phyloP scores from a whole-genome alignment of 2,113 vertebrate species.

The Neoarius graeffei region DNA sequence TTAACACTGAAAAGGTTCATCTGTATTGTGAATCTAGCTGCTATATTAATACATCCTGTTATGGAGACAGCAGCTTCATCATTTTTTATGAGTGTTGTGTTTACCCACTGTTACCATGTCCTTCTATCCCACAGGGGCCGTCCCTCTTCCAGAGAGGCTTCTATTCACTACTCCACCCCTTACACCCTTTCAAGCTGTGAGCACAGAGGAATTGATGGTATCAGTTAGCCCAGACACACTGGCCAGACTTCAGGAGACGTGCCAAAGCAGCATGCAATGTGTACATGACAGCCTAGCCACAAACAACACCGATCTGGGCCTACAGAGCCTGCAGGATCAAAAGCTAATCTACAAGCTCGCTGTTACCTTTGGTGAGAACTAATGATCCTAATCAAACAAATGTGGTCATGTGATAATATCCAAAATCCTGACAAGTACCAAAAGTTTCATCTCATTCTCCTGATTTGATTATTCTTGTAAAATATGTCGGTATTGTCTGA shows the following conservation, averaged over 20 bases:
- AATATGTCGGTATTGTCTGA: background rate
- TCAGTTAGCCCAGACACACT: conserved; percentile 58
- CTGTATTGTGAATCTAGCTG: conserved; percentile 1
- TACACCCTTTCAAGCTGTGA: conserved; percentile 50
- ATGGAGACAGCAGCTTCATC: background rate
- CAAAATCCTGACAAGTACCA: background rate
- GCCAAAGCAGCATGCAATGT: conserved; percentile 66
- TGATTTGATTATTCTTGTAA: background rate
- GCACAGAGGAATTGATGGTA: conserved; percentile 60
- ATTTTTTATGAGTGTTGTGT: background rate
- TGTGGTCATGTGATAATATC: background rate
- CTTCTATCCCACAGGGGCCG: conserved; percentile 69
- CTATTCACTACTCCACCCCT: conserved; percentile 61
- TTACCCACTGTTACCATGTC: background rate
- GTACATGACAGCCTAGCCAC: conserved; percentile 71
- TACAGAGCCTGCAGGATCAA: conserved; percentile 62
- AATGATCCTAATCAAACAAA: background rate
- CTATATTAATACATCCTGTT: background rate
- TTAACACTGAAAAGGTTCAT: background rate
- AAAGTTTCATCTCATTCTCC: background rate
- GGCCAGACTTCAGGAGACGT: conserved; percentile 60
- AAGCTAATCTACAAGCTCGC: conserved; percentile 58
- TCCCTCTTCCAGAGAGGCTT: conserved; percentile 77
- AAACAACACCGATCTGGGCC: conserved; percentile 62
- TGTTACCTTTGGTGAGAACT: conserved; percentile 65